Evolutionary conservation across 2,113 vertebrate genomes (phyloP).

Genomic region (Seriola quinqueradiata): DNA sequence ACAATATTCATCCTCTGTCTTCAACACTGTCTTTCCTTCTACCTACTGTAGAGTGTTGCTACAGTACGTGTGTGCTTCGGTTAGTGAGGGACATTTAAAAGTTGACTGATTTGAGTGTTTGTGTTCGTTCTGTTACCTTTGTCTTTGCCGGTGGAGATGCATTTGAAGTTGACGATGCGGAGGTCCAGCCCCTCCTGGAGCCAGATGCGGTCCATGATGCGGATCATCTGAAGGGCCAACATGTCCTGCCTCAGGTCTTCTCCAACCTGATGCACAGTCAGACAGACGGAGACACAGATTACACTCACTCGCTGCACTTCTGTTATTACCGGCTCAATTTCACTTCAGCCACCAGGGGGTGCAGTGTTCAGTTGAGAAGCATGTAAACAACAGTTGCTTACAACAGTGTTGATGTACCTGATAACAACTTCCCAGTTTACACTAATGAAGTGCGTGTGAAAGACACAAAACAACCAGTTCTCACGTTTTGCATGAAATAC

Average conservation of each 20-base stretch:
- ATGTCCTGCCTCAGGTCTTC: constrained; percentile 99
- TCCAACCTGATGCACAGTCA: constrained; percentile 87
- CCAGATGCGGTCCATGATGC: constrained; percentile 99
- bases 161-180: constrained; percentile 97
- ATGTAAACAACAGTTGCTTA: not conserved
- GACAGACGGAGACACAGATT: not conserved
- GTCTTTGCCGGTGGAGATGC: constrained; percentile 97
- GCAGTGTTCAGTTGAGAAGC: not conserved
- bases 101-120: not conserved
- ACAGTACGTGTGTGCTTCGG: not conserved
- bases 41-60: too few relatives aligned
- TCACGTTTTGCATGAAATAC: not conserved
- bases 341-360: constrained; percentile 67
- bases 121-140: constrained; percentile 83
- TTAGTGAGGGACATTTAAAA: not conserved
- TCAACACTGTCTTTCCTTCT: too few relatives aligned
- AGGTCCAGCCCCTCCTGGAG: constrained; percentile 97
- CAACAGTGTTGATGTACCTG: not conserved
- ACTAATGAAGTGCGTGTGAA: not conserved
- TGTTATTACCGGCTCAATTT: not conserved
- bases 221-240: constrained; percentile 99
- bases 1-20: too few relatives aligned
- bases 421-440: not conserved
- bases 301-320: not conserved
- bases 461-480: not conserved